Conservation (phyloP, 2,888 invertebrate species). For the Halictus ligatus region DNA sequence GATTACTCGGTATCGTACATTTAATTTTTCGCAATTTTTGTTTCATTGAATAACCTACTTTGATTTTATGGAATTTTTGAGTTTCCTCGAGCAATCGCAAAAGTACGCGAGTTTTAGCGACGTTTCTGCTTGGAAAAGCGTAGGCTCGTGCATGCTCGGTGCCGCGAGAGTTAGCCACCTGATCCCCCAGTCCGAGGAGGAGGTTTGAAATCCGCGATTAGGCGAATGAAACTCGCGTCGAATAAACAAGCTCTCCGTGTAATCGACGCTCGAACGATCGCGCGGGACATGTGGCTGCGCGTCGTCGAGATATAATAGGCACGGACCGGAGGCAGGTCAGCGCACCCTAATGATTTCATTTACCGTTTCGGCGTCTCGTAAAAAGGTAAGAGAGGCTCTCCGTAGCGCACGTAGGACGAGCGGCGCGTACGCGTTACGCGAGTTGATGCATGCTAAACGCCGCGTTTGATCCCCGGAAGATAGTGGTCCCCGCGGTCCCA, state of each 20-base stretch:
- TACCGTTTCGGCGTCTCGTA: conserved; percentile 53
- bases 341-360: conserved; percentile 59
- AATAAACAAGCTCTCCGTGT: background rate
- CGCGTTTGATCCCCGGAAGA: conserved; percentile 50
- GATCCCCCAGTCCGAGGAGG: background rate
- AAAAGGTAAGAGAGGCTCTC: conserved; percentile 44
- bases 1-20: no score
- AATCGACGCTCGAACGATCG: background rate
- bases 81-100: no score
- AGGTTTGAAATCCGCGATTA: background rate
- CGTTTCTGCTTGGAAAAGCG: no score
- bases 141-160: no score
- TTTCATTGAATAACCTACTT: no score
- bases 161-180: background rate
- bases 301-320: conserved; percentile 27
- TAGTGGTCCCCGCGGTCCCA: conserved; percentile 51
- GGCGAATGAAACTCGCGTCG: background rate
- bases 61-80: no score
- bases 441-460: conserved; percentile 64
- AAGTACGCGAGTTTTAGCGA: no score
- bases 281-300: background rate
- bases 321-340: conserved; percentile 42
- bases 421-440: conserved; percentile 30
- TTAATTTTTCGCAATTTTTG: no score
- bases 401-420: conserved; percentile 41